Base-by-base conservation (phyloP, 2,888 invertebrate genomes). In the Drosophila affinis region DNA sequence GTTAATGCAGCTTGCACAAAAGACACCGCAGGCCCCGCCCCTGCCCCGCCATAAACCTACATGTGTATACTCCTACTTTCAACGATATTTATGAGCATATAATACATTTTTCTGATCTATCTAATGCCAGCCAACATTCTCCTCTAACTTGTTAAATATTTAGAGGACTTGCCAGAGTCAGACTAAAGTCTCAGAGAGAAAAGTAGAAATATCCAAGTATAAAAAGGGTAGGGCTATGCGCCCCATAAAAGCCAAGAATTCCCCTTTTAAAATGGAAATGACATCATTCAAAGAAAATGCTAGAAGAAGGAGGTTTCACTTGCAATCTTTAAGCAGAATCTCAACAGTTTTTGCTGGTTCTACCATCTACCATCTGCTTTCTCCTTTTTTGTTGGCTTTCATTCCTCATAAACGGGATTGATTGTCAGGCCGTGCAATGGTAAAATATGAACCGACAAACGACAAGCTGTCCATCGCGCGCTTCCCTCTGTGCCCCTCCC, bases 1-100 rank as follows among this genome's bases (percentile, higher is more conserved):
- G 76, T 60, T 67, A 72, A 79, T 76, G 62, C 77, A 67, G 27
- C 69, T 59, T 14, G 14, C 21, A 34, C 45, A 24, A 39, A 39
- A 12, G 47, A 9, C 34, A 17, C 47, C 56, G 12, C 47, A 9
- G 48, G 18, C 18, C 18, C 18, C 2, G 18, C 18, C 18, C n/a
- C 45, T 21, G 12, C 14, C 14, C 34, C 65, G n/a, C 70, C 48
- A 24, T 44, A 62, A 51, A 10, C 47, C 12, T 57, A 10, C 12
- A 24, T 49, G 12, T 24, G 24, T 24, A 24, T 7, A 27, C 7
- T 7, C 27, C 2, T n/a, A 14, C 49, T 39, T 39, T 18, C 12
- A 21, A 7, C 1, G 10, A 34, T 34, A 34, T 12, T 34, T 5
- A 4, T 5, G 34, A 2, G 5, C 32, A 9, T 9, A 9, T 9